phyloP scores from a whole-genome alignment of 2,113 vertebrate species.

The Pardalotus punctatus region DNA sequence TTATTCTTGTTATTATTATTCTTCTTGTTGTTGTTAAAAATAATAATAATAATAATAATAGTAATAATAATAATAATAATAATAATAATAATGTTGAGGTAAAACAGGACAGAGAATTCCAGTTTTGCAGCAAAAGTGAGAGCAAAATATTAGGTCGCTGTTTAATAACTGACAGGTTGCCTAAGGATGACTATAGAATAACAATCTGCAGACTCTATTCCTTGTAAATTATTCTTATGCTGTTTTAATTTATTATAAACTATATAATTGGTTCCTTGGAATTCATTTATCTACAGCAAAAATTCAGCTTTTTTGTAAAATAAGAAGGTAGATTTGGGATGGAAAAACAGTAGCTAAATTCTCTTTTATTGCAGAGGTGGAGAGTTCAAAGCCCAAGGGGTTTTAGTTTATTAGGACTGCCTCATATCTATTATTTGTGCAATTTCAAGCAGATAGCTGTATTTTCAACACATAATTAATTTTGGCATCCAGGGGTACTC shows the following conservation, averaged over 20 bases:
- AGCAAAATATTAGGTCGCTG: neutral
- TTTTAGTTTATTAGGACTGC: neutral
- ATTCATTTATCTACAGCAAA: neutral
- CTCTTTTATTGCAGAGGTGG: neutral
- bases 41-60: no score
- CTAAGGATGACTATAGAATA: neutral
- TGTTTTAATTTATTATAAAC: neutral
- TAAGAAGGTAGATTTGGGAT: neutral
- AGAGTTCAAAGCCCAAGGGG: neutral
- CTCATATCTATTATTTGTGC: neutral
- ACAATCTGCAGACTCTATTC: neutral
- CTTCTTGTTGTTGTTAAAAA: no score
- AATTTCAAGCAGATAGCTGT: neutral
- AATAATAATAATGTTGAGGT: no score
- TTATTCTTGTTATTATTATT: neutral
- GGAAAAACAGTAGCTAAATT: neutral
- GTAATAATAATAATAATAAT: no score
- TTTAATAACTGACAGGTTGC: neutral
- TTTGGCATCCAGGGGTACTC: neutral
- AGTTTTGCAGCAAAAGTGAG: neutral
- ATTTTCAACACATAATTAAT: conserved; percentile 12
- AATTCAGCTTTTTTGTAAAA: neutral
- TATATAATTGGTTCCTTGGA: neutral
- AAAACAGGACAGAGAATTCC: neutral
- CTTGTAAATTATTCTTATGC: neutral